Evolutionary conservation across 2,888 invertebrate genomes (phyloP).

Genomic region (Cataglyphis altisquamis): DNA sequence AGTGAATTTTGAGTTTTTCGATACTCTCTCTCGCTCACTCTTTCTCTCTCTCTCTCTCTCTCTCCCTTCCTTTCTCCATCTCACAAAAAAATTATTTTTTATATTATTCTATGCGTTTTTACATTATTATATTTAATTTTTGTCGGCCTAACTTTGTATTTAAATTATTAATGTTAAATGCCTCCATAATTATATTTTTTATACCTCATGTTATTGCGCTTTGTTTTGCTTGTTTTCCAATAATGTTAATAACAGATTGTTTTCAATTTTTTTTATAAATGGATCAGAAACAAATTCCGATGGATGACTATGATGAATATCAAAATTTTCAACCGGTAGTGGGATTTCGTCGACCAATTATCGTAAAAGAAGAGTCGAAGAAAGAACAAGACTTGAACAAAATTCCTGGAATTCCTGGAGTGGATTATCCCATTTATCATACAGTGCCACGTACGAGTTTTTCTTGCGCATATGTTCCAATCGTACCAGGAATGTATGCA

Average conservation of each 20-base stretch:
- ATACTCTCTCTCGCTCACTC: neutral
- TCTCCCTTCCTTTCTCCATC: neutral
- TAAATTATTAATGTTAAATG: neutral
- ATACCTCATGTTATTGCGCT: neutral
- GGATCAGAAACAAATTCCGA: conserved; percentile 64
- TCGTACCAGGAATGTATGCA: conserved; percentile 95
- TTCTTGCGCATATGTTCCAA: conserved; percentile 92
- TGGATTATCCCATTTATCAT: conserved; percentile 94
- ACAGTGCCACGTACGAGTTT: conserved; percentile 93
- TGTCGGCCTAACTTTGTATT: neutral
- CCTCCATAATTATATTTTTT: neutral
- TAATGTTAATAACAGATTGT: neutral
- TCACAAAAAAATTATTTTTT: neutral
- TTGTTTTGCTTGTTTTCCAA: neutral
- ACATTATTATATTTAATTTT: neutral
- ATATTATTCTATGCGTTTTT: neutral
- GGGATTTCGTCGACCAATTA: conserved; percentile 70
- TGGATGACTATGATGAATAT: conserved; percentile 72
- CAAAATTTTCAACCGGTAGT: conserved; percentile 75
- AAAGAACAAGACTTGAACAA: conserved; percentile 92
- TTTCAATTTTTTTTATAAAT: conserved; percentile 11
- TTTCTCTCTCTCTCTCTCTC: neutral
- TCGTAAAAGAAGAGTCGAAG: conserved; percentile 84
- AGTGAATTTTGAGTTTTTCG: neutral
- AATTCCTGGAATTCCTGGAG: conserved; percentile 93